A percentile compares a stretch with the other conserved stretches of the same genome.
These are phyloP conservation scores for Rhabditophanes sp. DNA, from an alignment of 2,888 invertebrate genomes.

Conservation along the genomic window DNA sequence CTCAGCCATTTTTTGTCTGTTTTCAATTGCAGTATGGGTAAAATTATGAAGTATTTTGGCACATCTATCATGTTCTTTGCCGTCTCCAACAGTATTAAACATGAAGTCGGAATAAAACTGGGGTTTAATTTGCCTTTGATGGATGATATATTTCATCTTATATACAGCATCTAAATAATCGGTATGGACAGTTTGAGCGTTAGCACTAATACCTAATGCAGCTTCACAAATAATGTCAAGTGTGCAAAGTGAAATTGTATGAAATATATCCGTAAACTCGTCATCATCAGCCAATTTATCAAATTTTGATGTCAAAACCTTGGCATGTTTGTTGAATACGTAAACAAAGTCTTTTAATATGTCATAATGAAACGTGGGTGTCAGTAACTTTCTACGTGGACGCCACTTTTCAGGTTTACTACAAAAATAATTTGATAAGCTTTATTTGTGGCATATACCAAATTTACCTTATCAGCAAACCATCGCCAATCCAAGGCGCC, in stretches of 20 bases:
- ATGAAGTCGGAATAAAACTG: slow-evolving; percentile 47
- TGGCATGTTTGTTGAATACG: slow-evolving; percentile 47
- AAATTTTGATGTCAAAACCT: slow-evolving; percentile 37
- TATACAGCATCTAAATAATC: slow-evolving; percentile 40
- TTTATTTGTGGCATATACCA: too few species aligned
- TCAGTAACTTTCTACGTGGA: slow-evolving; percentile 45
- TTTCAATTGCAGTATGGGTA: slow-evolving; percentile 39
- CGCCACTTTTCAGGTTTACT: slow-evolving; percentile 46
- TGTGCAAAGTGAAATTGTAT: slow-evolving; percentile 46
- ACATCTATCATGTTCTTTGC: slow-evolving; percentile 45
- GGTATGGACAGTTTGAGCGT: slow-evolving; percentile 32
- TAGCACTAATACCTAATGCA: slow-evolving; percentile 32
- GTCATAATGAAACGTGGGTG: slow-evolving; percentile 46
- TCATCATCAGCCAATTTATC: slow-evolving; percentile 17
- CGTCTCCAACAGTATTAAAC: slow-evolving; percentile 45
- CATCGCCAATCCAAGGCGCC: slow-evolving; percentile 50
- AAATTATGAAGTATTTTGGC: slow-evolving; percentile 47
- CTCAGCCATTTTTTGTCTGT: slow-evolving; percentile 19
- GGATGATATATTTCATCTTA: slow-evolving; percentile 36
- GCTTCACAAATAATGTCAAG: slow-evolving; percentile 49
- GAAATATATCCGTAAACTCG: slow-evolving; percentile 17
- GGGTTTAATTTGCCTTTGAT: slow-evolving; percentile 45
- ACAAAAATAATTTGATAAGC: too few species aligned
- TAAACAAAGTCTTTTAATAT: slow-evolving; percentile 8
- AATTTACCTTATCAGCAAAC: slow-evolving; percentile 47